Percentiles rank a stretch among this genome's conserved stretches.
Evolutionary conservation across 2,888 invertebrate genomes (phyloP).

Genomic region (Neria commutata): DNA sequence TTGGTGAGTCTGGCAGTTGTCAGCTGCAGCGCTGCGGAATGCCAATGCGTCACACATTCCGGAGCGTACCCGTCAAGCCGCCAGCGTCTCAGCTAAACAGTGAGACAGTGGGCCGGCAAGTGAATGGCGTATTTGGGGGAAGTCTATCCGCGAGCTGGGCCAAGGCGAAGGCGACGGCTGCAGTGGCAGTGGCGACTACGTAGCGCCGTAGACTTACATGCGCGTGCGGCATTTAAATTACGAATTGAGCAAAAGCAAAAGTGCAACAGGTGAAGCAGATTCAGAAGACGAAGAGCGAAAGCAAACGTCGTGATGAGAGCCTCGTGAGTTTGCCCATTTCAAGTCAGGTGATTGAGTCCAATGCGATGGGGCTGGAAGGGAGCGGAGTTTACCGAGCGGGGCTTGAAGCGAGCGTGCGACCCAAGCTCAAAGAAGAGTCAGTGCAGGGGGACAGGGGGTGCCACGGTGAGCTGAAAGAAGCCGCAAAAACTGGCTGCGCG

Average conservation of each 20-base stretch:
- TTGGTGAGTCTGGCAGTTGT: not conserved
- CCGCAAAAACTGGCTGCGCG: too few species aligned
- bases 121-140: not conserved
- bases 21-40: not conserved
- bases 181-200: not conserved
- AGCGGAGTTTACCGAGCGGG: too few species aligned
- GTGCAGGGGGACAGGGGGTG: too few species aligned
- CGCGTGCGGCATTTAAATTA: not conserved
- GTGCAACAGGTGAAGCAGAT: not conserved
- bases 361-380: too few species aligned
- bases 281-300: not conserved
- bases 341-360: too few species aligned
- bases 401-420: too few species aligned
- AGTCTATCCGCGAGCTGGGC: not conserved
- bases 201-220: not conserved
- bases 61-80: too few species aligned
- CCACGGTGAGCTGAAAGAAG: too few species aligned
- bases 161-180: not conserved
- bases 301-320: not conserved
- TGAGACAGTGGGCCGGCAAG: too few species aligned
- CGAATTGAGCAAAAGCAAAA: not conserved
- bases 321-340: slow-evolving; percentile 8
- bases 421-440: too few species aligned
- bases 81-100: too few species aligned
- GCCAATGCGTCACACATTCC: slow-evolving; percentile 1